These are phyloP conservation scores for Chorisops tibialis DNA, from an alignment of 2,888 invertebrate genomes.

Conservation along the genomic window DNA sequence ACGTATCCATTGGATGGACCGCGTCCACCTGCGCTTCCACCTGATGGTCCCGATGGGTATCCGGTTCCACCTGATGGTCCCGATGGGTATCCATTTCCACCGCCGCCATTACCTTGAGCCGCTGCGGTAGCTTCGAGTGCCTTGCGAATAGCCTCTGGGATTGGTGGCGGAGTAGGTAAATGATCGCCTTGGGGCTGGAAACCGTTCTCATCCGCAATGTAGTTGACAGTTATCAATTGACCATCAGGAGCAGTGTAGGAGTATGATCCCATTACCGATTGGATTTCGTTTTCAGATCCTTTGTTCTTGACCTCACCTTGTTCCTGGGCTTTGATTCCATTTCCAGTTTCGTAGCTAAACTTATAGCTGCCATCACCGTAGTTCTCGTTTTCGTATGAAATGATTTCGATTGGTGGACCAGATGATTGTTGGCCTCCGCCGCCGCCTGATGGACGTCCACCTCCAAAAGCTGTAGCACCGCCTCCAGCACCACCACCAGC, in stretches of 20 bases:
- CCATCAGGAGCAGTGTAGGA: conserved; percentile 67
- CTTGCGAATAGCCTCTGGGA: conserved; percentile 62
- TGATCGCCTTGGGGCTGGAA: conserved; percentile 60
- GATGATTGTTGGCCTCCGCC: conserved; percentile 40
- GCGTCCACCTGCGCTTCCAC: neutral
- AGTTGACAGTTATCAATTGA: conserved; percentile 54
- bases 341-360: conserved; percentile 62
- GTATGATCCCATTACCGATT: conserved; percentile 55
- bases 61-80: conserved; percentile 4
- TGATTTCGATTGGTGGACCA: conserved; percentile 54
- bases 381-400: conserved; percentile 58
- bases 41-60: conserved; percentile 13
- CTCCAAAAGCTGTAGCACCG: conserved; percentile 9
- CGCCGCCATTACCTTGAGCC: conserved; percentile 42
- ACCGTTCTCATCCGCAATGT: conserved; percentile 65
- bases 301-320: conserved; percentile 61
- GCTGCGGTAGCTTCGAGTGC: conserved; percentile 56
- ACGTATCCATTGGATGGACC: conserved; percentile 5
- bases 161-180: conserved; percentile 63
- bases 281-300: conserved; percentile 56
- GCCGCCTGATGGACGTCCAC: conserved; percentile 22
- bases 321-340: conserved; percentile 63
- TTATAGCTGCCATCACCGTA: conserved; percentile 49
- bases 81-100: conserved; percentile 37
- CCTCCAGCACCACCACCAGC: conserved; percentile 35